Evolutionary conservation across 2,797 vertebrate genomes (phyloP), one percentile per base, ranked within the genome.

Genomic region (Bryconaethiops microstoma): DNA sequence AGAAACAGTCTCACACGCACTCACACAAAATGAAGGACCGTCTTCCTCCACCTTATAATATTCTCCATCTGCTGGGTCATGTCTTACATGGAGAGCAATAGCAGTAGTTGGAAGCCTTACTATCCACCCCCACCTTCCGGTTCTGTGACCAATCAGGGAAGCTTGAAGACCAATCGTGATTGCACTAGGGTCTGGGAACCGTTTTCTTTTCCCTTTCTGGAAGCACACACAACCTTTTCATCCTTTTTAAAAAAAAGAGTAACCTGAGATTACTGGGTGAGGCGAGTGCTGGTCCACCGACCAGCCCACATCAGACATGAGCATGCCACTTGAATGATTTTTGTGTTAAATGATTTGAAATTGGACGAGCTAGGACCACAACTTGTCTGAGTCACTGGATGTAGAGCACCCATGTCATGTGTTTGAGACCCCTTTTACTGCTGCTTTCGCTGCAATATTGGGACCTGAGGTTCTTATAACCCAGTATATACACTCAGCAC

Each of bases 121-220:
- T 65, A 54, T 45, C 62, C 64, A 5, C 57, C 70, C 9, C 16
- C 50, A 42, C n/a, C 29, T 25, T 48, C 60, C 23, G 69, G 81
- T 71, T 77, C 77, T 10, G 3, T 68, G 79, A 83, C 82, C 82
- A 85, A 80, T 83, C 82, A 80, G 79, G 82, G 79, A 79, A 85
- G 62, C 73, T 79, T 73, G 70, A 78, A 83, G 77, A 80, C 54
- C 65, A 71, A 60, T 65, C 63, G 63, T 70, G 76, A 63, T 71
- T 78, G 67, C 84, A 82, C 77, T 80, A 59, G 29, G 67, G 71
- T 76, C 81, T 69, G 48, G 65, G 83, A 87, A 76, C 74, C 77
- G 14, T 64, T 74, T 69, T 48, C 13, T 5, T 81, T 19, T 64
- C 40, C 39, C 1, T 16, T 16, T 69, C 19, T 19, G 40, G n/a